phyloP scores from a whole-genome alignment of 1,140 invertebrate genomes.

The Panulirus ornatus region DNA sequence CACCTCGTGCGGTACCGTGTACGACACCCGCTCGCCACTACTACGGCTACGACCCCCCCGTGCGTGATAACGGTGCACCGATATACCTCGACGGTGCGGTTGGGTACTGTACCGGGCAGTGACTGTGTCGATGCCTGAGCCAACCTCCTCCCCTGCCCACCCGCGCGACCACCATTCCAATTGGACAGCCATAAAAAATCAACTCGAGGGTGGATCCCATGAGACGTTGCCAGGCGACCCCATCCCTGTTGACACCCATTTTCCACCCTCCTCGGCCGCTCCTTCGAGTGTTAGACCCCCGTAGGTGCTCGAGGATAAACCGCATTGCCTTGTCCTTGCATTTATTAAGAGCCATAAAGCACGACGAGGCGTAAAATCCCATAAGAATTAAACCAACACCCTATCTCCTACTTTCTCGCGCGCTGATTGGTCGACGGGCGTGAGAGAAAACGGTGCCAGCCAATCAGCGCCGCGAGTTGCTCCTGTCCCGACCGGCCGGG shows the following conservation, averaged over 20 bases:
- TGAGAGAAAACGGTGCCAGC: not conserved
- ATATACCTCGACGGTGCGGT: not conserved
- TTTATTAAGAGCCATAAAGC: too few species aligned
- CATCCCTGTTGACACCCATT: too few species aligned
- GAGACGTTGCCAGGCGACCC: not conserved
- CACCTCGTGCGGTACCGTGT: not conserved
- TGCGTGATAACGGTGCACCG: not conserved
- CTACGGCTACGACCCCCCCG: too few species aligned
- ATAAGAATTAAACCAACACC: not conserved
- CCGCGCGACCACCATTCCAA: not conserved
- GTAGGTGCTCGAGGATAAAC: too few species aligned
- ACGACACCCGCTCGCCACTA: too few species aligned
- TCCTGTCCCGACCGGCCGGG: too few species aligned
- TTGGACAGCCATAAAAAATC: not conserved
- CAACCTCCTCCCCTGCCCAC: not conserved
- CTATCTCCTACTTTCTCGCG: not conserved
- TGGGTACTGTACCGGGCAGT: not conserved
- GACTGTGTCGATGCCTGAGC: not conserved
- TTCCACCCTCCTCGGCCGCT: too few species aligned
- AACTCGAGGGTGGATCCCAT: not conserved
- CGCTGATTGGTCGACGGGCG: not conserved
- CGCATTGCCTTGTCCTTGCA: too few species aligned
- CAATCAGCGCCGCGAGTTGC: not conserved
- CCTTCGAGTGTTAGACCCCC: too few species aligned
- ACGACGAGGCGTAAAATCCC: not conserved